phyloP scores from a whole-genome alignment of 2,888 invertebrate genomes.

The Apamea monoglypha region DNA sequence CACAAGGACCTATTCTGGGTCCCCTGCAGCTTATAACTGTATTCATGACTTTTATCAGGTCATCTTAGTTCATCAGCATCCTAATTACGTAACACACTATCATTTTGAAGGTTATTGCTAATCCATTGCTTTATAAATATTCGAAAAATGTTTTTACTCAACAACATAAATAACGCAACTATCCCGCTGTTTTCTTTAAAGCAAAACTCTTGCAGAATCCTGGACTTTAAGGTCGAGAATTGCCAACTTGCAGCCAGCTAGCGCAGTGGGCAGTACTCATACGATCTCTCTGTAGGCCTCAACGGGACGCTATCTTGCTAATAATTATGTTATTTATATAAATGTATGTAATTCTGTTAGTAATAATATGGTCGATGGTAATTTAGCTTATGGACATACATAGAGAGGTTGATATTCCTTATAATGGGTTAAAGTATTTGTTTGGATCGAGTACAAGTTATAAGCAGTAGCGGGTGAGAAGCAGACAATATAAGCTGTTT shows the following conservation, averaged over 20 bases:
- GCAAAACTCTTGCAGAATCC: background rate
- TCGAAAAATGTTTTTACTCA: no score
- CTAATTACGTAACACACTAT: background rate
- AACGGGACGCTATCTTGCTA: background rate
- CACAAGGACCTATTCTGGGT: background rate
- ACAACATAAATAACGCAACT: no score
- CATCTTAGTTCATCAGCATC: background rate
- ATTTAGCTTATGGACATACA: slow-evolving; percentile 1
- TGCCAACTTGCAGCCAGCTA: background rate
- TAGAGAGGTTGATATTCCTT: slow-evolving; percentile 6
- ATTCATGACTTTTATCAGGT: no score
- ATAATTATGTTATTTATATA: slow-evolving; percentile 27
- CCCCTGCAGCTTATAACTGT: background rate
- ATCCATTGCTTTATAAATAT: no score
- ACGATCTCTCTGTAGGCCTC: background rate
- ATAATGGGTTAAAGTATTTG: slow-evolving; percentile 41
- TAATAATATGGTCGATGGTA: slow-evolving; percentile 14
- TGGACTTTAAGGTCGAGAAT: background rate
- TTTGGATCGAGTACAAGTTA: slow-evolving; percentile 15
- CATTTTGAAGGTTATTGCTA: background rate
- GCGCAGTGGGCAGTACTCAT: background rate
- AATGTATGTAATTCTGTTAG: slow-evolving; percentile 27
- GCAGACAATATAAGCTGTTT: background rate
- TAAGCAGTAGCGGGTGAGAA: slow-evolving; percentile 18
- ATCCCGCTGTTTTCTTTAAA: background rate